phyloP scores from a whole-genome alignment of 2,888 invertebrate genomes.

The Stenichneumon culpator region DNA sequence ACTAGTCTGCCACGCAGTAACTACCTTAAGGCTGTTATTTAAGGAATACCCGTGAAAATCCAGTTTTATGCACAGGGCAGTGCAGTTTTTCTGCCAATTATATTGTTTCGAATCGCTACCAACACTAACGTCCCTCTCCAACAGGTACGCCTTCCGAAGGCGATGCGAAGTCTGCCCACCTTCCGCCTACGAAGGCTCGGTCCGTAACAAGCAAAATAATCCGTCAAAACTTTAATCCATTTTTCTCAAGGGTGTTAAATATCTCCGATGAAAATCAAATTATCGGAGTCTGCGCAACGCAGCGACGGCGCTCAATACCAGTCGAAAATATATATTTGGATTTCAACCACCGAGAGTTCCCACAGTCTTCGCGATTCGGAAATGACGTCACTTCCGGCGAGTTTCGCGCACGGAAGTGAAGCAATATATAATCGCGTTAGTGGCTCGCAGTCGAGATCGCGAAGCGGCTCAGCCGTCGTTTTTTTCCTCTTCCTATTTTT shows the following conservation, averaged over 20 bases:
- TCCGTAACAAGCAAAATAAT: background rate
- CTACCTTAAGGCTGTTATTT: too few relatives aligned
- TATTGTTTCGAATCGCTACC: background rate
- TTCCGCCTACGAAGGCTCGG: background rate
- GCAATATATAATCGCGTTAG: background rate
- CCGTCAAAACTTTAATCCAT: background rate
- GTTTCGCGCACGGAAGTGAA: constrained; percentile 45
- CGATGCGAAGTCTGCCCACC: background rate
- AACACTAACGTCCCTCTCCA: background rate
- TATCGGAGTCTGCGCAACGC: background rate
- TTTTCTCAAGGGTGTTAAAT: background rate
- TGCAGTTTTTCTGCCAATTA: background rate
- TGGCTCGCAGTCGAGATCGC: constrained; percentile 12
- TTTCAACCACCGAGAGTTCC: background rate
- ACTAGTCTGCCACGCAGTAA: too few relatives aligned
- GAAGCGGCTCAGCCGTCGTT: background rate
- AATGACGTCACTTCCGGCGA: constrained; percentile 59
- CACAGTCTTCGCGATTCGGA: constrained; percentile 24
- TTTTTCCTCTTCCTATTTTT: constrained; percentile 38
- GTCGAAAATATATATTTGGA: background rate
- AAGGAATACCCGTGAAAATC: too few relatives aligned
- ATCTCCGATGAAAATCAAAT: background rate
- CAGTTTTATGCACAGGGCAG: too few relatives aligned
- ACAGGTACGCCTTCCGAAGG: background rate
- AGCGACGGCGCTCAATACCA: background rate